phyloP scores from a whole-genome alignment of 2,113 vertebrate genomes.

The Buteo buteo region DNA sequence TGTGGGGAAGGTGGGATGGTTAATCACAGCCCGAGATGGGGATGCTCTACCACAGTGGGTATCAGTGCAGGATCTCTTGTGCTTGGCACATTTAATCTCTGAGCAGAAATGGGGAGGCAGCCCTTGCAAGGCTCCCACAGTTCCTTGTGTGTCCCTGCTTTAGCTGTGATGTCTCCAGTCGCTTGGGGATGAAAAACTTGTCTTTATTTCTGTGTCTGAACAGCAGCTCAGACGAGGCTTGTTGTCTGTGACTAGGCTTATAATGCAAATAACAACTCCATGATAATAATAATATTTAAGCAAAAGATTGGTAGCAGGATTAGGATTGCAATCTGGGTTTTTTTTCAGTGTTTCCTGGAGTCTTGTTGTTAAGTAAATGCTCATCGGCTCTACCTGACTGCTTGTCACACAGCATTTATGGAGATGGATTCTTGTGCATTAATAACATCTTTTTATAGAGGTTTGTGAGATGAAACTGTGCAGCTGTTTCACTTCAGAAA shows the following conservation, averaged over 20 bases:
- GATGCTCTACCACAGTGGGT: not conserved
- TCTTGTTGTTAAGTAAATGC: constrained; percentile 9
- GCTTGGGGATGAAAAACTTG: not conserved
- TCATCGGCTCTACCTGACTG: not conserved
- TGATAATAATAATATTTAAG: not conserved
- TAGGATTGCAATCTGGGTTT: not conserved
- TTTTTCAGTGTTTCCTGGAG: not conserved
- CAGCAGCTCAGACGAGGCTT: not conserved
- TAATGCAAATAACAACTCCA: not conserved
- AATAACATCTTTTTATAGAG: not conserved
- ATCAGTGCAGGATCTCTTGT: not conserved
- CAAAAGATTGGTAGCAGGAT: not conserved
- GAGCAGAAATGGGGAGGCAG: not conserved
- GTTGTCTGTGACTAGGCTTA: not conserved
- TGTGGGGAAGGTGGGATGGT: not conserved
- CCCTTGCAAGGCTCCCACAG: not conserved
- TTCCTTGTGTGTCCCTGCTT: not conserved
- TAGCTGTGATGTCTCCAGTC: not conserved
- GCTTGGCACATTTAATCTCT: not conserved
- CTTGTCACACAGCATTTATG: not conserved
- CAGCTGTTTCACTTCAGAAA: not conserved
- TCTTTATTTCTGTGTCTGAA: not conserved
- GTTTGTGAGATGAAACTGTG: not conserved
- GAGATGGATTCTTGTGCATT: not conserved
- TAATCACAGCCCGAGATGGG: not conserved